Percentiles rank a stretch among this genome's conserved stretches.
These are phyloP conservation scores for Drosophila saltans DNA, from an alignment of 1,140 invertebrate species.

Conservation along the genomic window DNA sequence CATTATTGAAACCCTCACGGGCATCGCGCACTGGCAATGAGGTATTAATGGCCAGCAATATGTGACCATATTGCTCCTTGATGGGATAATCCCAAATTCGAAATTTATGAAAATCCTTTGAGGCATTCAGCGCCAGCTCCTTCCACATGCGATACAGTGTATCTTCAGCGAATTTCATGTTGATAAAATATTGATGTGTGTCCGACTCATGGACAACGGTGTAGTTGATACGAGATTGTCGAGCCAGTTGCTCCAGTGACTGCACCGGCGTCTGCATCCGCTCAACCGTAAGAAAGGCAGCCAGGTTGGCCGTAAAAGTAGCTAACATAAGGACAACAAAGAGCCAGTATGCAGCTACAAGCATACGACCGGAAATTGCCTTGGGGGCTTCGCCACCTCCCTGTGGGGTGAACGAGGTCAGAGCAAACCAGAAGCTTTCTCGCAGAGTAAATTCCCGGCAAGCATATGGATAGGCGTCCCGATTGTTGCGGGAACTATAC, in stretches of 20 bases:
- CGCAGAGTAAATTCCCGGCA: slow-evolving; percentile 93
- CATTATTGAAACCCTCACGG: slow-evolving; percentile 90
- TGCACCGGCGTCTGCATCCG: slow-evolving; percentile 96
- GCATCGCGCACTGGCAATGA: slow-evolving; percentile 88
- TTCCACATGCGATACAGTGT: slow-evolving; percentile 95
- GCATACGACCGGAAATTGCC: slow-evolving; percentile 90
- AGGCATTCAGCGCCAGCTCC: slow-evolving; percentile 92
- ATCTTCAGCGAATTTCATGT: slow-evolving; percentile 95
- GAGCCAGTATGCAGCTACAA: slow-evolving; percentile 96
- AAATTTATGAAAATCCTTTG: slow-evolving; percentile 85
- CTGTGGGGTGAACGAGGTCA: slow-evolving; percentile 96
- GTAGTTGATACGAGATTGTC: slow-evolving; percentile 95
- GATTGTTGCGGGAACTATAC: slow-evolving; percentile 93
- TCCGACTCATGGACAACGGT: slow-evolving; percentile 92
- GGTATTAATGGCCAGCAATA: slow-evolving; percentile 91
- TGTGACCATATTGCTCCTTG: slow-evolving; percentile 94
- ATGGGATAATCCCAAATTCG: slow-evolving; percentile 97
- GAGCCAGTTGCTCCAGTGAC: slow-evolving; percentile 93
- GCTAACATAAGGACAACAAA: slow-evolving; percentile 96
- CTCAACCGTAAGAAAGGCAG: slow-evolving; percentile 97
- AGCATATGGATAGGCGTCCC: slow-evolving; percentile 90
- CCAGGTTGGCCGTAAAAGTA: slow-evolving; percentile 98
- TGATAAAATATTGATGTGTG: slow-evolving; percentile 93
- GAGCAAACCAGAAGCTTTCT: slow-evolving; percentile 96
- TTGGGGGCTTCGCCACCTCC: slow-evolving; percentile 94